These are phyloP conservation scores for Ostrea denselamellosa DNA, from an alignment of 1,140 invertebrate genomes.

Conservation along the genomic window DNA sequence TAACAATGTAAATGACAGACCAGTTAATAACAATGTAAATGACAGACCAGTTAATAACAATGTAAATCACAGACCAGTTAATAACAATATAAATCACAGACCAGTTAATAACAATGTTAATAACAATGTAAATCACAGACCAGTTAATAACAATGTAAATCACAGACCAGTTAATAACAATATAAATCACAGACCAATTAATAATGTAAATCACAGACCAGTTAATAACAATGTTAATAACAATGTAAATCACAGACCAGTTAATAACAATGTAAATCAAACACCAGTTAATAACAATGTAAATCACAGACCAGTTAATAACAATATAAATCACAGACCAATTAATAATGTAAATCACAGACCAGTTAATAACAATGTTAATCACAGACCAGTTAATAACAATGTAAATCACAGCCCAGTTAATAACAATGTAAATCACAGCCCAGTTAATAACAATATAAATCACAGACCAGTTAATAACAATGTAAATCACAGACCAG, in stretches of 20 bases:
- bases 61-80: neutral
- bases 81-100: neutral
- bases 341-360: neutral
- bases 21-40: neutral
- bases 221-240: no score
- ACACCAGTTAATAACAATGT: neutral
- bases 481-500: neutral
- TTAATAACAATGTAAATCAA: neutral
- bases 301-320: neutral
- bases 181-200: neutral
- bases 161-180: neutral
- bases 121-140: neutral
- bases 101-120: neutral
- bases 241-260: neutral
- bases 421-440: neutral
- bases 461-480: neutral
- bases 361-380: neutral
- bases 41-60: neutral
- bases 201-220: neutral
- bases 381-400: neutral
- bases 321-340: neutral
- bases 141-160: neutral
- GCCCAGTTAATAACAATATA: neutral
- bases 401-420: neutral
- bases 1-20: no score